A percentile compares a stretch with the other conserved stretches of the same genome.
Evolutionary conservation across 2,797 vertebrate species (phyloP).

Genomic region (Crotalus adamanteus): DNA sequence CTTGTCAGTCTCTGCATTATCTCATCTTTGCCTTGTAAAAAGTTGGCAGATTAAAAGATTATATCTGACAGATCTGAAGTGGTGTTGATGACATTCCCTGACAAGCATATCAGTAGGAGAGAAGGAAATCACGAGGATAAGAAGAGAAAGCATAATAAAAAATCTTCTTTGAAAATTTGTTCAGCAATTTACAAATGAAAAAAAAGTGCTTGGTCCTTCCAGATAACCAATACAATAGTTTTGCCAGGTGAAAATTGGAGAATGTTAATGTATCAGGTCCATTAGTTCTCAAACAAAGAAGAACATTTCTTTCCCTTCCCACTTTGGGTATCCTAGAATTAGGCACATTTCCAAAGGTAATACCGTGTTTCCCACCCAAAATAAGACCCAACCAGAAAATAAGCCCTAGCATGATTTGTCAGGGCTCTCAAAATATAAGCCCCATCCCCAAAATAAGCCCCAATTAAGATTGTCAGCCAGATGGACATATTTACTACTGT

Average conservation of each 20-base stretch:
- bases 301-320: neutral
- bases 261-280: constrained; percentile 20
- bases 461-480: no score
- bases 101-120: constrained; percentile 37
- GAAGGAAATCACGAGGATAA: neutral
- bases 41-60: constrained; percentile 72
- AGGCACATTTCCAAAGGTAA: neutral
- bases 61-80: constrained; percentile 73
- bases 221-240: constrained; percentile 24
- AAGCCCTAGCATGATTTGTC: no score
- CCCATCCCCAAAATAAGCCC: no score
- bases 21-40: constrained; percentile 65
- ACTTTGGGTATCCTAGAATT: neutral
- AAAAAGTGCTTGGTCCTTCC: neutral
- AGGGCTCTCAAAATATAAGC: no score
- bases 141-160: constrained; percentile 44
- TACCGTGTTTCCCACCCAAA: neutral
- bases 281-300: neutral
- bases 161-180: constrained; percentile 49
- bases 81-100: constrained; percentile 57
- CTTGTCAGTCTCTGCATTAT: constrained; percentile 68
- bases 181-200: constrained; percentile 31
- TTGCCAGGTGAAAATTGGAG: constrained; percentile 12
- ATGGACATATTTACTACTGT: no score
- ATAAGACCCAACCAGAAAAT: no score